Evolutionary conservation across 2,888 invertebrate genomes (phyloP), one percentile per base, ranked within the genome.

Genomic region (Acleris sparsana): DNA sequence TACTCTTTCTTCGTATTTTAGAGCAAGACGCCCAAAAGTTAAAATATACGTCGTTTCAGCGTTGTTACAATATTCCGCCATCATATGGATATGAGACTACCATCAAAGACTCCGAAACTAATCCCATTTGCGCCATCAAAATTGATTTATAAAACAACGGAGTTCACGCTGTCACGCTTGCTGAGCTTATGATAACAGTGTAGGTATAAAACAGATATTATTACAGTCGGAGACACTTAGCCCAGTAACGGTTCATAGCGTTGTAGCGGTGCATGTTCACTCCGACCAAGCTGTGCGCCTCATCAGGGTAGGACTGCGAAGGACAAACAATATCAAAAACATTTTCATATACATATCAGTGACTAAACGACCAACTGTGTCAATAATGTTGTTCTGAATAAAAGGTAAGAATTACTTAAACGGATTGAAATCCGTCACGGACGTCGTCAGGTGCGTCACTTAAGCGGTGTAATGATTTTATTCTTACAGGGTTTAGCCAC

Each of bases 241-340:
- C 85, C 94, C 95, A 96, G 83, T 97, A 98, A 69, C 94, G 93
- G 77, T 97, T 96, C 93, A 98, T 95, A 0, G 96, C 95, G 76
- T 95, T 94, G 86, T 97, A 97, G 5, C 98, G 92, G 86, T 98
- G 98, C n/a, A 93, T 92, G 68, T 93, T 91, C 1, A 96, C 96
- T 16, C 95, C 94, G 0, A 80, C 78, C 73, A 98, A 88, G 43
- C 94, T 93, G 84, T 98, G 98, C 44, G 95, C 95, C 84, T 97
- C 97, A 83, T 98, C 98, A 0, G 98, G 96, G 80, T 98, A 98
- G 9, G 94, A 95, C 95, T 95, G 87, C 13, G 85, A 88, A 76
- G 46, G 68, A 70, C 48, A 62, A 39, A 39, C 20, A n/a, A 39
- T 7, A 39, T 49, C 68, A 68, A 25, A 6, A 43, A 11, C 55